Conservation (phyloP, 2,113 vertebrate species). For the Tragelaphus imberbis region DNA sequence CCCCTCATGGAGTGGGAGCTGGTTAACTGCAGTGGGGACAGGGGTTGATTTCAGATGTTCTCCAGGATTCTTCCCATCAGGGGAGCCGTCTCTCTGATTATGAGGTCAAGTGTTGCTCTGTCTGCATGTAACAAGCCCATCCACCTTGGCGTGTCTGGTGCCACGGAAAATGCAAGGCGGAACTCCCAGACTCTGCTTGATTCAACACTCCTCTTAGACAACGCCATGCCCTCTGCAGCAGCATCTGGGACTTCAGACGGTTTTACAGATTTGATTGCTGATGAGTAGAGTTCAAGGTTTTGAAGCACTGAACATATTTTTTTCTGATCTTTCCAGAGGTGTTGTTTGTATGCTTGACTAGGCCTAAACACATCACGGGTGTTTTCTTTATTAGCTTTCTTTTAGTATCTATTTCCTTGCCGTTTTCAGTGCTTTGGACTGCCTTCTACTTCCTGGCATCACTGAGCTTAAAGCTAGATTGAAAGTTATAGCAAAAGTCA, state of each 20-base stretch:
- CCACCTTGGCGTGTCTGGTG: background rate
- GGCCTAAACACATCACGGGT: background rate
- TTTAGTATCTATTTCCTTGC: background rate
- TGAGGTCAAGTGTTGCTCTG: background rate
- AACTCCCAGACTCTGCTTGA: background rate
- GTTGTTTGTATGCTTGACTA: background rate
- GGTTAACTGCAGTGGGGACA: background rate
- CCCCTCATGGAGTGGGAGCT: background rate
- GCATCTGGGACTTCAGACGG: background rate
- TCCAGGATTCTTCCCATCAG: background rate
- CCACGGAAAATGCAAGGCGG: background rate
- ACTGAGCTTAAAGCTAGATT: background rate
- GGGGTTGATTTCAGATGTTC: background rate
- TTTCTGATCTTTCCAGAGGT: background rate
- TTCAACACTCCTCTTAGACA: background rate
- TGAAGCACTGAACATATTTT: background rate
- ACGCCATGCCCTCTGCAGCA: background rate
- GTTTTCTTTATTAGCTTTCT: background rate
- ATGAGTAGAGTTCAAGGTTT: background rate
- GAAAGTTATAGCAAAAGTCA: conserved; percentile 32
- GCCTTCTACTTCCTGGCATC: background rate
- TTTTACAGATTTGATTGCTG: background rate
- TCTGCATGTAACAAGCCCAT: background rate
- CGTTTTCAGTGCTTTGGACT: background rate
- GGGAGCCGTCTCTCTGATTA: background rate